Base-by-base conservation (phyloP, 2,888 invertebrate species). In the Hedya salicella region DNA sequence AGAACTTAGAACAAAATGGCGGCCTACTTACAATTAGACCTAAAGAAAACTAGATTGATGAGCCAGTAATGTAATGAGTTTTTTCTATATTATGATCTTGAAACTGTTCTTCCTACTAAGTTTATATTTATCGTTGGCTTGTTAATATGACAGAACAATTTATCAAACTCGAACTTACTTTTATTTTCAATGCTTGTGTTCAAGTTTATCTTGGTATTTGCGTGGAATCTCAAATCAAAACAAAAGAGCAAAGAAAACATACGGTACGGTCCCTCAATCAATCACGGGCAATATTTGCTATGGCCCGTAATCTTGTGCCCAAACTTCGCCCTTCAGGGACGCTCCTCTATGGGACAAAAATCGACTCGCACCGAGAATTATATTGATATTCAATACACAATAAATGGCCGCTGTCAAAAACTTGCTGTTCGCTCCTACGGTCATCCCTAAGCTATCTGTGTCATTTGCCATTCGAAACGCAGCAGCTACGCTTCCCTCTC, bases 351-450 rank as follows among this genome's bases (percentile, higher is more conserved):
- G 87, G 80, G 82, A 85, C 90, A 90, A 91, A 89, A 90, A 91
- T 91, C 88, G 85, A 91, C 91, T 92, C 89, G 85, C 89, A 88
- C 88, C 88, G 87, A 91, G 72, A 91, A 92, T 92, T 91, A 91
- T 92, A 92, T 92, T 92, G 92, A 92, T 93, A 92, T 93, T 92
- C 92, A 92, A 93, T 92, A 92, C 89, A 92, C 92, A 91, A 92
- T 86, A 91, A 92, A 93, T 93, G 90, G 89, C 79, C 77, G 79
- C 91, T 93, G 92, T 93, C 92, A 92, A 89, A 92, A 92, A 91
- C 92, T 91, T 91, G 90, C 91, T 91, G 91, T 91, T 91, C 91
- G 88, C 91, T 91, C 88, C 89, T 91, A 90, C 92, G 92, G 91
- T 92, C 92, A 92, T 91, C 92, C 91, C 92, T 92, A 90, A 91